Percentiles rank a stretch among this genome's conserved stretches.
These are phyloP conservation scores for Brachypalpus laphriformis DNA, from an alignment of 2,888 invertebrate species.

Conservation along the genomic window DNA sequence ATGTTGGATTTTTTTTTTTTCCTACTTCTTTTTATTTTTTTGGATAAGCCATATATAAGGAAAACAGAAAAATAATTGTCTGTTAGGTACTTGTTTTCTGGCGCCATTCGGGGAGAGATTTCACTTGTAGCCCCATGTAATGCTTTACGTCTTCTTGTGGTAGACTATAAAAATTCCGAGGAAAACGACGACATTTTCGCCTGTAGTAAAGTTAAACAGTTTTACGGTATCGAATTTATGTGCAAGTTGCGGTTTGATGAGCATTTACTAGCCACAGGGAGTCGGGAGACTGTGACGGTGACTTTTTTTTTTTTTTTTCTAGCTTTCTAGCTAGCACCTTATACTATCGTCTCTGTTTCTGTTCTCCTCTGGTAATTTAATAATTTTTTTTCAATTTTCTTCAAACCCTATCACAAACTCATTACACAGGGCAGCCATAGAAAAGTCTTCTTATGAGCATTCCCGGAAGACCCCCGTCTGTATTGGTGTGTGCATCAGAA, in stretches of 20 bases:
- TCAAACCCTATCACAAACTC: constrained; percentile 22
- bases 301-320: not conserved
- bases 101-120: constrained; percentile 39
- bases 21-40: constrained; percentile 20
- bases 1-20: constrained; percentile 30
- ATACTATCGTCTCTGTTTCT: not conserved
- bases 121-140: constrained; percentile 43
- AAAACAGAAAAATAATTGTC: constrained; percentile 42
- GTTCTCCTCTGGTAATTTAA: constrained; percentile 56
- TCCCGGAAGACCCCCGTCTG: constrained; percentile 21
- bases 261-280: constrained; percentile 2
- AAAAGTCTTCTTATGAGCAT: constrained; percentile 23
- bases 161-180: constrained; percentile 22
- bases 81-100: constrained; percentile 40
- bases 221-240: constrained; percentile 47
- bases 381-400: constrained; percentile 55
- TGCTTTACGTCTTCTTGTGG: constrained; percentile 43
- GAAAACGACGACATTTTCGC: constrained; percentile 45
- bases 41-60: constrained; percentile 7
- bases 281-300: not conserved
- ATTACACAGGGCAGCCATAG: constrained; percentile 51
- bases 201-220: not conserved
- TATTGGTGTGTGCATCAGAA: constrained; percentile 29
- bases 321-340: not conserved
- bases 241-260: constrained; percentile 53